Conservation (phyloP, 2,797 vertebrate species). For the Botia kubotai region DNA sequence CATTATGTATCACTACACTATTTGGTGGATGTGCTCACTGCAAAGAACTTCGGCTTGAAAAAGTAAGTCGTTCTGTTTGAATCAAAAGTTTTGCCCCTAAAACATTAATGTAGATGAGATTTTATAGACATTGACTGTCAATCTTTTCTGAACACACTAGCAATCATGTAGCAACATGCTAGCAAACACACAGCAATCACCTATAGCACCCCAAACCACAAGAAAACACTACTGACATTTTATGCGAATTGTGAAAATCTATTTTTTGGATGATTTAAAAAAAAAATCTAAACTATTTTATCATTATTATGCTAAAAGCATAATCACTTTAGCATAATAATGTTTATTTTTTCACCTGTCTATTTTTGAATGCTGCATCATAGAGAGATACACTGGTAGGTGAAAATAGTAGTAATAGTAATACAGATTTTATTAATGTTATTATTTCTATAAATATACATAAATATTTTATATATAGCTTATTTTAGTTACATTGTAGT, state of each 20-base stretch:
- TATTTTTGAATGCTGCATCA: too few species aligned
- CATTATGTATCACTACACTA: constrained; percentile 4
- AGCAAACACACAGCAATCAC: too few species aligned
- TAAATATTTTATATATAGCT: background rate
- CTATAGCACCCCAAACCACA: too few species aligned
- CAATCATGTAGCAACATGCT: background rate
- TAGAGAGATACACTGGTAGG: too few species aligned
- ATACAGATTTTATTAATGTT: background rate
- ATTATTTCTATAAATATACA: background rate
- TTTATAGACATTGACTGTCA: background rate
- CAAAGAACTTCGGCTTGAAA: background rate
- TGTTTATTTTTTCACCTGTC: too few species aligned
- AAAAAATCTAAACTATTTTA: too few species aligned
- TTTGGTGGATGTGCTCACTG: background rate
- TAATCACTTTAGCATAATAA: too few species aligned
- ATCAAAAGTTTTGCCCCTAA: constrained; percentile 8
- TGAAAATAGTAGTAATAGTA: background rate
- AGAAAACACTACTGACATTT: too few species aligned
- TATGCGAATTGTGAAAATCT: too few species aligned
- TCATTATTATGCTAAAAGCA: too few species aligned
- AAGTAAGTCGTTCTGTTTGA: background rate
- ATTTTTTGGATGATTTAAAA: too few species aligned
- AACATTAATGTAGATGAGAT: background rate
- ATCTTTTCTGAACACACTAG: background rate
- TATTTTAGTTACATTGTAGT: background rate